These are phyloP conservation scores for Theocolax elegans DNA, from an alignment of 1,140 invertebrate species.

Conservation along the genomic window DNA sequence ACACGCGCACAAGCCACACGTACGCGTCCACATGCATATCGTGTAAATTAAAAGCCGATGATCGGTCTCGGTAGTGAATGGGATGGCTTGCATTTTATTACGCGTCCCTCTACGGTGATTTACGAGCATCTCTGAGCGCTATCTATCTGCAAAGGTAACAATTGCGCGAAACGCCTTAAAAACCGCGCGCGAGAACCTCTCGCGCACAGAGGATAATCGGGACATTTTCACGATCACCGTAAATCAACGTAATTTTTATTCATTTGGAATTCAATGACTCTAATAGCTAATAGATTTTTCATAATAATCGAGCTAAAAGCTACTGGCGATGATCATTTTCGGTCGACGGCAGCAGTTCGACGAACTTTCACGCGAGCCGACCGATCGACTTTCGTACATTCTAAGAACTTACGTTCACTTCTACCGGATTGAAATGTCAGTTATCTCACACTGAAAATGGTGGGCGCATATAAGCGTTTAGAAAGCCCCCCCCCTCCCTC, in stretches of 20 bases:
- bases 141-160: constrained; percentile 21
- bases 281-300: constrained; percentile 21
- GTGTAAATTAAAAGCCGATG: constrained; percentile 37
- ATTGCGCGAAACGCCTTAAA: constrained; percentile 22
- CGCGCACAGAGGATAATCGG: constrained; percentile 25
- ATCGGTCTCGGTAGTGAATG: constrained; percentile 15
- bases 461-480: constrained; percentile 39
- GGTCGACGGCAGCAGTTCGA: constrained; percentile 16
- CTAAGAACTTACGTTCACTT: constrained; percentile 42
- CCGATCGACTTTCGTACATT: constrained; percentile 43
- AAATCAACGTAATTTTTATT: neutral
- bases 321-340: neutral
- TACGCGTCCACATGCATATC: neutral
- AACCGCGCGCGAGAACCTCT: neutral
- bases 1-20: neutral
- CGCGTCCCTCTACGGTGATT: constrained; percentile 11
- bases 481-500: no score
- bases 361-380: constrained; percentile 39
- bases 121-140: constrained; percentile 32
- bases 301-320: constrained; percentile 3
- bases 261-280: neutral
- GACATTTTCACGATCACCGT: constrained; percentile 17
- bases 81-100: constrained; percentile 22
- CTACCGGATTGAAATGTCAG: constrained; percentile 43
- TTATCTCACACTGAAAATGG: constrained; percentile 41